phyloP scores from a whole-genome alignment of 2,888 invertebrate genomes.

The Trachelus iudaicus region DNA sequence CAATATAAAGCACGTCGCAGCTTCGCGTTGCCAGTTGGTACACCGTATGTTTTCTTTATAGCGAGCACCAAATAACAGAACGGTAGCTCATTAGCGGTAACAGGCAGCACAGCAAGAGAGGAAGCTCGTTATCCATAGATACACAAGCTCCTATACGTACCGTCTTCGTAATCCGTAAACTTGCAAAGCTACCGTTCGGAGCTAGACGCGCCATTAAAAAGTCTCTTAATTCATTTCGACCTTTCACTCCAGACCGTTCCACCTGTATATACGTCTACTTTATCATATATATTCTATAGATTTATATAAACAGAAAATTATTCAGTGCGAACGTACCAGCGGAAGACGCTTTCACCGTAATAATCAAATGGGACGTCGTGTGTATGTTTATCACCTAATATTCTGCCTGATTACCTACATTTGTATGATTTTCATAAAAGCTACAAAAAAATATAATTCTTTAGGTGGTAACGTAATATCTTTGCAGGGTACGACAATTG shows the following conservation, averaged over 20 bases:
- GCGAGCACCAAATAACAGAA: conserved; percentile 51
- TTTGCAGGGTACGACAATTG: not conserved
- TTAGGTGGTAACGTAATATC: not conserved
- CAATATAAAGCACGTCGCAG: conserved; percentile 44
- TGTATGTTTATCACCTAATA: not conserved
- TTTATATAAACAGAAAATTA: not conserved
- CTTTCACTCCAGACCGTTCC: not conserved
- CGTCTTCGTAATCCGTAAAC: conserved; percentile 4
- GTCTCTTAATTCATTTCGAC: not conserved
- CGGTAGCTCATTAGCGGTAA: conserved; percentile 60
- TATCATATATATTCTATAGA: not conserved
- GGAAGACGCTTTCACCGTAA: not conserved
- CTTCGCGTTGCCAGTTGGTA: conserved; percentile 19
- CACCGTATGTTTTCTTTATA: conserved; percentile 10
- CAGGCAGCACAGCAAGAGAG: conserved; percentile 56
- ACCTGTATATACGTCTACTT: not conserved
- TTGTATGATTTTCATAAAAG: too few species aligned
- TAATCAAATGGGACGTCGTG: not conserved
- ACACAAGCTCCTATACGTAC: conserved; percentile 43
- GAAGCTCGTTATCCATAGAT: conserved; percentile 60
- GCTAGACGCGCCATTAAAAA: conserved; percentile 14
- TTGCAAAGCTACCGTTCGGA: conserved; percentile 7
- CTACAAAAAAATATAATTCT: not conserved
- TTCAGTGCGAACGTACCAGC: not conserved
- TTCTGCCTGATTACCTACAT: not conserved